Conservation (phyloP, 2,113 vertebrate genomes). For the Corapipo altera region DNA sequence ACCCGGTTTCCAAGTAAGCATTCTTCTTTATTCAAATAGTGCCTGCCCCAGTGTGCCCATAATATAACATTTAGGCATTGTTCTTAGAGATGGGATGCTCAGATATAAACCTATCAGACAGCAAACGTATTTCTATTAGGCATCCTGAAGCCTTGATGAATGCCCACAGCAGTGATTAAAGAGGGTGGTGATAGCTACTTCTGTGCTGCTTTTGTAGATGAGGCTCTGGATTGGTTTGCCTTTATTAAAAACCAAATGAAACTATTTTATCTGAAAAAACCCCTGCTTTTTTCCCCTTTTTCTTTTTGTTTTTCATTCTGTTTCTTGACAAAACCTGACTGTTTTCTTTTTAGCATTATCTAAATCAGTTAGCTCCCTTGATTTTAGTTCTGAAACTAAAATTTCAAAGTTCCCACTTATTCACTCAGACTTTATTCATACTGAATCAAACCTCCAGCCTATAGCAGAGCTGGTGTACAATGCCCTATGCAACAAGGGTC, state of each 20-base stretch:
- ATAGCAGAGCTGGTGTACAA: not conserved
- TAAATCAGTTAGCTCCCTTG: not conserved
- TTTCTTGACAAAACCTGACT: not conserved
- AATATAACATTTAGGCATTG: not conserved
- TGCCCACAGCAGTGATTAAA: not conserved
- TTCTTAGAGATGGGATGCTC: not conserved
- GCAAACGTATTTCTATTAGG: not conserved
- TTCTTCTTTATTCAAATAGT: not conserved
- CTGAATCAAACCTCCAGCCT: not conserved
- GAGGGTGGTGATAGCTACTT: not conserved
- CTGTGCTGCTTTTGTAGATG: not conserved
- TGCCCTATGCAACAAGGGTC: not conserved
- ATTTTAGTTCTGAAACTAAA: not conserved
- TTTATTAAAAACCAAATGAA: not conserved
- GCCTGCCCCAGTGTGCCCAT: not conserved
- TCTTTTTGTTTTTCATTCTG: not conserved
- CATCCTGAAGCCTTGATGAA: not conserved
- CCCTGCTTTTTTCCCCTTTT: not conserved
- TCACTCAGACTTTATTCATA: not conserved
- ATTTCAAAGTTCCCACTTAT: not conserved
- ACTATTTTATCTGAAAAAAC: not conserved
- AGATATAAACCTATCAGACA: not conserved
- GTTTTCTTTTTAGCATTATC: not conserved
- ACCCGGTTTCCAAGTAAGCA: accelerated
- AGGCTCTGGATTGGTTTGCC: not conserved